A percentile compares a stretch with the other conserved stretches of the same genome.
Evolutionary conservation across 2,797 vertebrate species (phyloP).

Genomic region (Galaxias olidus): DNA sequence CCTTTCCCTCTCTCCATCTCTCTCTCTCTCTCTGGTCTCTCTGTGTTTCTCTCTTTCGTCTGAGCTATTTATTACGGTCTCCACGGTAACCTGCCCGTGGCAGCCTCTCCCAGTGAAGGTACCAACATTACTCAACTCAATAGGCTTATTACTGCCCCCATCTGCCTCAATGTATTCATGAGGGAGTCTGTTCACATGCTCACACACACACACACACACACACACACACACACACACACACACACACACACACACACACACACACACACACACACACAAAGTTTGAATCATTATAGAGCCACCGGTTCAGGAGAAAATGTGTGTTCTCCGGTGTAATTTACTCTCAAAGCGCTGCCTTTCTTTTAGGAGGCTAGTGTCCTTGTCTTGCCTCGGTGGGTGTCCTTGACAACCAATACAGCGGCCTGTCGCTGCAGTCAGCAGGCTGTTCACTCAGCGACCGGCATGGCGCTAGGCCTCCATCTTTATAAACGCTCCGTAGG

Average conservation of each 20-base stretch:
- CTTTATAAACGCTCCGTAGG: too few species aligned
- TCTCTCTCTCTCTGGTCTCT: not conserved
- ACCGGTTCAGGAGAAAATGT: slow-evolving; percentile 47
- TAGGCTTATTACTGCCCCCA: slow-evolving; percentile 64
- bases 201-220: slow-evolving; percentile 10
- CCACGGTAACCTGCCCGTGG: slow-evolving; percentile 63
- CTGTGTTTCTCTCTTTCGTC: slow-evolving; percentile 39
- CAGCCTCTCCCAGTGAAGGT: slow-evolving; percentile 60
- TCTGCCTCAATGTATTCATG: slow-evolving; percentile 74
- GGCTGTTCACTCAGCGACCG: too few species aligned
- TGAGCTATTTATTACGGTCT: slow-evolving; percentile 69
- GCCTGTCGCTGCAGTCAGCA: too few species aligned
- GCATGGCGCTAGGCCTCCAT: too few species aligned
- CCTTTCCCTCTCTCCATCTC: not conserved
- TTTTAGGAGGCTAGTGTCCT: too few species aligned
- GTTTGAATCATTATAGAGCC: slow-evolving; percentile 10
- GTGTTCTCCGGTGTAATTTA: slow-evolving; percentile 45
- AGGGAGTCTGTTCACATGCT: slow-evolving; percentile 47
- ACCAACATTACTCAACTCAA: slow-evolving; percentile 69
- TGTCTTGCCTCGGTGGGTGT: too few species aligned
- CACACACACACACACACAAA: slow-evolving; percentile 6
- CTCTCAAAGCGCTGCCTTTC: slow-evolving; percentile 26
- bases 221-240: not conserved
- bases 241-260: slow-evolving; percentile 17
- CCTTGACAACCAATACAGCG: too few species aligned